Evolutionary conservation across 2,113 vertebrate genomes (phyloP), one percentile per base, ranked within the genome.

Genomic region (Gracilinanus agilis): DNA sequence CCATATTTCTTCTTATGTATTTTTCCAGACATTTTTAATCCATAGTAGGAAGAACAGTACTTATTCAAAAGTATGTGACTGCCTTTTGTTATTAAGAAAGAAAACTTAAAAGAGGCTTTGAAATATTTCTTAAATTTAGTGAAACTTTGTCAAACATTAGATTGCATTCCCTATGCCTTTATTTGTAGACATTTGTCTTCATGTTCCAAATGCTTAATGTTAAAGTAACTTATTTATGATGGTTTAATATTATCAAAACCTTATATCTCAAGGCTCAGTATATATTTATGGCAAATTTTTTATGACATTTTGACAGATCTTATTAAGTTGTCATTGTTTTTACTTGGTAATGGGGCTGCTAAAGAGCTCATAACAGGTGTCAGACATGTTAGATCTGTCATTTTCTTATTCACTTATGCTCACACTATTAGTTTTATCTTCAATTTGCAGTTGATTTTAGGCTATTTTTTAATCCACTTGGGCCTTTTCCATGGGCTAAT

Each of bases 391-490:
- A 44, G 4, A 27, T 93, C 75, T 67, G 49, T 19, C 91, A 54
- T 53, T 75, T 94, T 94, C 44, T 94, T 88, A 21, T 40, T 40
- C 13, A 40, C 44, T 40, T 93, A 27, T 53, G 94, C 44, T 95
- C 75, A 24, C 91, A 49, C 2, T 91, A 61, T 91, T 61, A 24
- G 44, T 90, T 27, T 95, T 90, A 93, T 75, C 92, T 95, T 96
- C 83, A 54, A 40, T 91, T 96, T 55, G 53, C 54, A 92, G 0
- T 91, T 93, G 95, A 93, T 23, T 55, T 92, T 25, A 44, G 56
- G 75, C 92, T 96, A 90, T 55, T 8, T 90, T 97, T 96, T 92
- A 96, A 96, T 90, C n/a, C 8, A 90, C 55, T 54, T 91, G 54
- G n/a, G n/a, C 88, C 90, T 95, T 49, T 94, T 95, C 44, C 24